Conservation (phyloP, 2,113 vertebrate species). For the Protomyctophum bolini region DNA sequence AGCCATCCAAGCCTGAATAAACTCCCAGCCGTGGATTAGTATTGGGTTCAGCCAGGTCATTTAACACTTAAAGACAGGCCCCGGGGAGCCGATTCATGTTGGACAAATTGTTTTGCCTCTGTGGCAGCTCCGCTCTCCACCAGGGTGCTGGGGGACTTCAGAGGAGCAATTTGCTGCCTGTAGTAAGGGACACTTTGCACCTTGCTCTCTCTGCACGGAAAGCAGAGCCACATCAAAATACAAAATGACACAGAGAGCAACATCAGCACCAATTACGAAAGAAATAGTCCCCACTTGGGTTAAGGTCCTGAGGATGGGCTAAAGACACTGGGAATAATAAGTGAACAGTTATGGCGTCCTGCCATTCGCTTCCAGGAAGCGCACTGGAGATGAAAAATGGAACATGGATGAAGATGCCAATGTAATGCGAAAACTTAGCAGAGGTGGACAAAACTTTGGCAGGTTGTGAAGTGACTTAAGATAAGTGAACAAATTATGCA, state of each 20-base stretch:
- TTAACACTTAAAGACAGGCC: slow-evolving; percentile 77
- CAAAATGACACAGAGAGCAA: slow-evolving; percentile 56
- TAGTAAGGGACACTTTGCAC: slow-evolving; percentile 62
- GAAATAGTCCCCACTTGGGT: slow-evolving; percentile 51
- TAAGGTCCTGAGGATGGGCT: slow-evolving; percentile 38
- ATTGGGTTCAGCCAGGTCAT: slow-evolving; percentile 76
- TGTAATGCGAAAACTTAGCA: slow-evolving; percentile 48
- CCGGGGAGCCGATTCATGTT: slow-evolving; percentile 72
- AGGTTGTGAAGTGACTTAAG: slow-evolving; percentile 28
- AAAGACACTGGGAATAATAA: slow-evolving; percentile 55
- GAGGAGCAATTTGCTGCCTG: slow-evolving; percentile 76
- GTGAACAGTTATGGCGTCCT: slow-evolving; percentile 18
- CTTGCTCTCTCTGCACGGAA: slow-evolving; percentile 52
- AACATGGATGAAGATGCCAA: slow-evolving; percentile 39
- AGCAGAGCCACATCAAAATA: slow-evolving; percentile 47
- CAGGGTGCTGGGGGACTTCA: slow-evolving; percentile 59
- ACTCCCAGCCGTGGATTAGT: slow-evolving; percentile 73
- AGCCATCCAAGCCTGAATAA: slow-evolving; percentile 68
- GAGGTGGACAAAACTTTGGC: slow-evolving; percentile 32
- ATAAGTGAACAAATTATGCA: slow-evolving; percentile 29
- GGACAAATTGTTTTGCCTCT: slow-evolving; percentile 79
- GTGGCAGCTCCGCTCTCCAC: slow-evolving; percentile 57
- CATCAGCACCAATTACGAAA: slow-evolving; percentile 67
- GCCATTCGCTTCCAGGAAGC: slow-evolving; percentile 27
- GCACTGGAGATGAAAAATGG: slow-evolving; percentile 37